Conservation (phyloP, 2,797 vertebrate species). For the Hoplostethus atlanticus region DNA sequence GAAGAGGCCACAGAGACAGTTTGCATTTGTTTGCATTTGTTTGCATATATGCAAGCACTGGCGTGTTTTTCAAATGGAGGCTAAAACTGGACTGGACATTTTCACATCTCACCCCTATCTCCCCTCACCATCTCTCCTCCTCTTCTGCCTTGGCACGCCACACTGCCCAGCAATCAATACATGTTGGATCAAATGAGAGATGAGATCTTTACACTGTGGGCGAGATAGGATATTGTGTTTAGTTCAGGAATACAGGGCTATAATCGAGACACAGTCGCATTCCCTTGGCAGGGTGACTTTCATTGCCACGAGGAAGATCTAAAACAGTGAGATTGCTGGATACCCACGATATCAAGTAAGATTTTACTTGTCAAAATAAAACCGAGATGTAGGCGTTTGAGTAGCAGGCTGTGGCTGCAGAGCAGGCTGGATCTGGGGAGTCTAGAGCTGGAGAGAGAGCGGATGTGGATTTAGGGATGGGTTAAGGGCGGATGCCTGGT, state of each 20-base stretch:
- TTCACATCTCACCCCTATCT: slow-evolving; percentile 11
- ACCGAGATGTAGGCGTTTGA: slow-evolving; percentile 6
- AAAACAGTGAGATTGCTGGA: slow-evolving; percentile 12
- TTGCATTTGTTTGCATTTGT: not conserved
- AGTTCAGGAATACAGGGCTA: slow-evolving; percentile 15
- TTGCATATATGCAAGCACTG: slow-evolving; percentile 6
- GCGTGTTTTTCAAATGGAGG: slow-evolving; percentile 1
- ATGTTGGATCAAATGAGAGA: slow-evolving; percentile 52
- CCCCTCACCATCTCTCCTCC: slow-evolving; percentile 3
- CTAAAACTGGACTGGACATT: slow-evolving; percentile 9
- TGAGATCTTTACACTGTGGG: slow-evolving; percentile 37
- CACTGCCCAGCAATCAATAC: slow-evolving; percentile 45
- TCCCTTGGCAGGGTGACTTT: slow-evolving; percentile 26
- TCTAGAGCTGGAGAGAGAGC: not conserved
- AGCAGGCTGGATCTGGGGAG: no score
- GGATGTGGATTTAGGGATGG: slow-evolving; percentile 11
- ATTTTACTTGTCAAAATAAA: slow-evolving; percentile 35
- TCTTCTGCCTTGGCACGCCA: slow-evolving; percentile 8
- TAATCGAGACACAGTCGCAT: not conserved
- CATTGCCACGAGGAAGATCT: not conserved
- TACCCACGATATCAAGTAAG: slow-evolving; percentile 17
- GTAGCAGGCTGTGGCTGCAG: not conserved
- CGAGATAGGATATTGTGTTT: slow-evolving; percentile 9
- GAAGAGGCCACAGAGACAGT: not conserved
- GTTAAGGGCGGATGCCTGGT: slow-evolving; percentile 42